Evolutionary conservation across 2,888 invertebrate genomes (phyloP), one percentile per base, ranked within the genome.

Genomic region (Rhopalosiphum nymphaeae): DNA sequence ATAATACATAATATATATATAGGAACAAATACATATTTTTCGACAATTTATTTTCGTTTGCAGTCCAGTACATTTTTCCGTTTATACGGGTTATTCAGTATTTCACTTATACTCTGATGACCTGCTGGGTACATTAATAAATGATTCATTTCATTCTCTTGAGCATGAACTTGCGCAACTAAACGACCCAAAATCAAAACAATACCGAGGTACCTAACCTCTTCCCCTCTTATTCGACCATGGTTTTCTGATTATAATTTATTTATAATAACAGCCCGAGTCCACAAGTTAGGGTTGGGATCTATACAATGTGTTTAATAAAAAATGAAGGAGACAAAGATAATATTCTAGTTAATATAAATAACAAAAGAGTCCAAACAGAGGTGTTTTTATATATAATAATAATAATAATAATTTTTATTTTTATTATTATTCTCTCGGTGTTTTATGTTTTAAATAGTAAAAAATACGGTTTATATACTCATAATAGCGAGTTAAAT

Each of bases 161-260:
- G n/a, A 46, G 57, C 42, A n/a, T 57, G 25, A 44, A 85, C 86
- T 13, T 49, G 46, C 25, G 26, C 46, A 44, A 61, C 86, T 86
- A 85, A 85, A 86, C 86, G 92, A 92, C 61, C 92, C 92, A 26
- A 92, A 87, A 86, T 92, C 92, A 87, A 92, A 92, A 92, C 86
- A 92, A 92, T 87, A 87, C 92, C 86, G n/a, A 46, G n/a, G 46
- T 88, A 85, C 53, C 53, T 61, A 67, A 46, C 61, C 89, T 46
- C 57, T 29, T n/a, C 26, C 29, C 89, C 42, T 25, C 42, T 85
- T 84, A 44, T 90, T 42, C 49, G 49, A 91, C 49, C 36, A 49
- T 0, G 89, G 78, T 36, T 91, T 91, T 92, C 11, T 86, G 57
- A 61, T 61, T 49, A 16, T 87, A 61, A 92, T 61, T 61, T 92